Evolutionary conservation across 1,140 invertebrate species (phyloP), one percentile per base, ranked within the genome.

Genomic region (Euura lappo): DNA sequence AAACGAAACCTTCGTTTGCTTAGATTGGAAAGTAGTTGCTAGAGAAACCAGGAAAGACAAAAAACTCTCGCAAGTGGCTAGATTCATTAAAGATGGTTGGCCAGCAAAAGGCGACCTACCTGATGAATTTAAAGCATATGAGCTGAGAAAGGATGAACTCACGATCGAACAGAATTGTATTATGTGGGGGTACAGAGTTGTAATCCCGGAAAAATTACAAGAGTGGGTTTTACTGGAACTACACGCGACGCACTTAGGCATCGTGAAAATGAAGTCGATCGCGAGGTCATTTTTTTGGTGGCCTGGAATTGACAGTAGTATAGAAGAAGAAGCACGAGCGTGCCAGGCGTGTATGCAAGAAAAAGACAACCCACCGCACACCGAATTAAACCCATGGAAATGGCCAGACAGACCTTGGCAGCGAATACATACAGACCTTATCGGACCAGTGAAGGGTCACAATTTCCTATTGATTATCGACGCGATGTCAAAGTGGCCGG

Each of bases 231-330:
- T 85, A 43, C n/a, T 77, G 44, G 72, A 81, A 65, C 76, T 89
- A 44, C 87, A 88, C 77, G 66, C 46, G 5, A 77, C 78, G 10
- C 87, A 89, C 77, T 75, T 82, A 65, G 86, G 87, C 8, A 84
- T 87, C 6, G 79, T 82, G 5, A 79, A 84, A 68, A 87, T 87
- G 79, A 89, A 89, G 72, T 65, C 73, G 42, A 65, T 84, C 6
- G 83, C 86, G 8, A 69, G 87, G 5, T 78, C 69, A 8, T 83
- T 85, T 74, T 76, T 28, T 28, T 28, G 28, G 28, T 28, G 28
- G 28, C 28, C 28, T 28, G 28, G 28, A 28, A 28, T 28, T 86
- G 6, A 79, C 89, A 3, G 84, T 89, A 73, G 72, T 71, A 8
- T 83, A 86, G 7, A 83, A 87, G 64, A 83, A 88, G 74, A 46